Evolutionary conservation across 1,140 invertebrate species (phyloP), one percentile per base, ranked within the genome.

Genomic region (Zelostemma sp.): DNA sequence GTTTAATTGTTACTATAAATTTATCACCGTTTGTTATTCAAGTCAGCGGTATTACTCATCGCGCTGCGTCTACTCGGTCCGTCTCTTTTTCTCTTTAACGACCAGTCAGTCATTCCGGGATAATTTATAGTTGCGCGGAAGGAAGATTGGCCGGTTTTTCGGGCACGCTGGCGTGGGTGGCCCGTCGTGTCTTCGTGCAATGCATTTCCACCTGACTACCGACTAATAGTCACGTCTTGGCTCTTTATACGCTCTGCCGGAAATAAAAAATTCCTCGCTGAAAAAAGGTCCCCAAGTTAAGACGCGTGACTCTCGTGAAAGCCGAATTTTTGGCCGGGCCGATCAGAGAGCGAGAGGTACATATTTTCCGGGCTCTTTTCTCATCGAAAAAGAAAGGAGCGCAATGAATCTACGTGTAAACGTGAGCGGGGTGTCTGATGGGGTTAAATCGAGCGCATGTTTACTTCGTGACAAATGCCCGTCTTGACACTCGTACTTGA

Each of bases 71-170:
- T 9, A 46, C 6, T 41, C 25, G 38, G 19, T 14, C 9, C 31
- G 11, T 33, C 15, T 21, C 43, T 55, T 59, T 63, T 55, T 48
- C 64, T 53, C 54, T 74, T 68, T 77, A 78, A 78, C 74, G 74
- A 75, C 61, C 75, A 79, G 77, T 79, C 77, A 75, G 76, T 78
- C 77, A 78, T 77, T 80, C 62, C 69, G 43, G 67, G 72, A 79
- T 80, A 79, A 80, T 79, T 80, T 79, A 79, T 80, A 79, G 79
- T 68, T 72, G 76, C 70, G 71, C 73, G 73, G 78, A 80, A 76
- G 77, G 71, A 77, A 78, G 75, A 79, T 75, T 72, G 73, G 77
- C 74, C 74, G 72, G 73, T 76, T 77, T 79, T 78, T 79, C 66
- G 77, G 73, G 68, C 61, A 46, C 57, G 67, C 35, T 73, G 69